These are phyloP conservation scores for Blera fallax DNA, from an alignment of 2,888 invertebrate genomes.

Conservation along the genomic window DNA sequence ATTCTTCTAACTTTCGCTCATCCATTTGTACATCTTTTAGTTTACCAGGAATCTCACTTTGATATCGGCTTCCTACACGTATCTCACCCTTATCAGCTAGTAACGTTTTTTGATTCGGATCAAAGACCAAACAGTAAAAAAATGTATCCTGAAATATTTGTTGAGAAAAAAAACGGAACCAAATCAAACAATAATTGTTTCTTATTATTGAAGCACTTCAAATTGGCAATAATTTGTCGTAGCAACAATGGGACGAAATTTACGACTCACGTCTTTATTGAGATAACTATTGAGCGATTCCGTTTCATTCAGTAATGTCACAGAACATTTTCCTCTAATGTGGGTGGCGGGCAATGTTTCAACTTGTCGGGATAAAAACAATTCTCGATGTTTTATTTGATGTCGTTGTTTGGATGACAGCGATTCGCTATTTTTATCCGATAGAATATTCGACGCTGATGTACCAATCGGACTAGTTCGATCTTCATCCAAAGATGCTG, in stretches of 20 bases:
- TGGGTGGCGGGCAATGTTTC: conserved; percentile 99
- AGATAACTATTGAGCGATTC: conserved; percentile 98
- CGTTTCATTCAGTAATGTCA: conserved; percentile 99
- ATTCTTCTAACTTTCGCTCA: conserved; percentile 87
- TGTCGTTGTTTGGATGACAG: conserved; percentile 93
- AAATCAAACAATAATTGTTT: conserved; percentile 20
- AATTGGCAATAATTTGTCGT: conserved; percentile 34
- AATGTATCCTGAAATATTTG: conserved; percentile 92
- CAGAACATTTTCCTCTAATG: conserved; percentile 99
- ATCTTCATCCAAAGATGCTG: conserved; percentile 88
- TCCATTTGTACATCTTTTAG: conserved; percentile 87
- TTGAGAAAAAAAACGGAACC: background rate
- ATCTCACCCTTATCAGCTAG: conserved; percentile 99
- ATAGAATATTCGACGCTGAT: conserved; percentile 64
- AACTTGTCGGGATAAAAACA: conserved; percentile 98
- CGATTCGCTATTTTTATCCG: conserved; percentile 84
- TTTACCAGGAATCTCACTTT: conserved; percentile 94
- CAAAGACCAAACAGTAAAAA: conserved; percentile 99
- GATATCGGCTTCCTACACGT: conserved; percentile 95
- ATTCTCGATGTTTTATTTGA: conserved; percentile 98
- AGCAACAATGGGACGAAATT: conserved; percentile 73
- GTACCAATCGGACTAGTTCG: conserved; percentile 81
- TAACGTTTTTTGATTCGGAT: conserved; percentile 99
- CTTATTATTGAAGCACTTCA: conserved; percentile 2
- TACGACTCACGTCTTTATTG: conserved; percentile 93